phyloP scores from a whole-genome alignment of 2,888 invertebrate genomes.

The Apocheima hispidaria region DNA sequence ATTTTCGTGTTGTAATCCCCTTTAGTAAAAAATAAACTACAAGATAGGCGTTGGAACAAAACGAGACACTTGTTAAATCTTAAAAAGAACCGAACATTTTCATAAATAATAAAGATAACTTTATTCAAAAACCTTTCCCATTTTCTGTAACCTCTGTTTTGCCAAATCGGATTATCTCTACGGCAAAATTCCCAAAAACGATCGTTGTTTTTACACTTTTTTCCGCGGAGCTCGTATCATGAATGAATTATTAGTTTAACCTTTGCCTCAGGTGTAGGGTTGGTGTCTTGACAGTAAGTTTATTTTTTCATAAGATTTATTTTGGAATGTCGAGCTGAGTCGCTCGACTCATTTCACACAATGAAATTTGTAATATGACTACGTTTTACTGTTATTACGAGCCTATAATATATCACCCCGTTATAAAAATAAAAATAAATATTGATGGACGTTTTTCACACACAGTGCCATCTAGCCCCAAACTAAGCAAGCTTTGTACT shows the following conservation, averaged over 20 bases:
- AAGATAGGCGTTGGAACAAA: neutral
- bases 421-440: too few species aligned
- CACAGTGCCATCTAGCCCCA: too few species aligned
- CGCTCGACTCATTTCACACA: too few species aligned
- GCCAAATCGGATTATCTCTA: conserved; percentile 32
- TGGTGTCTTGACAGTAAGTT: conserved; percentile 3
- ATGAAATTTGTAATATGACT: too few species aligned
- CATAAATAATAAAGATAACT: neutral
- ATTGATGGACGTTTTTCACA: too few species aligned
- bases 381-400: too few species aligned
- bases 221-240: conserved; percentile 22
- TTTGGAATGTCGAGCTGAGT: too few species aligned
- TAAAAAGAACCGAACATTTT: neutral
- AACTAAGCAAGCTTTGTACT: too few species aligned
- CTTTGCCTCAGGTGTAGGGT: conserved; percentile 25
- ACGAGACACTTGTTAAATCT: neutral
- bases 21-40: too few species aligned
- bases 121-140: conserved; percentile 7
- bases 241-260: conserved; percentile 33
- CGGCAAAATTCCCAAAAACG: conserved; percentile 20
- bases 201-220: conserved; percentile 29
- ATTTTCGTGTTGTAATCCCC: too few species aligned
- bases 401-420: too few species aligned
- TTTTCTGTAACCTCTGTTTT: conserved; percentile 28
- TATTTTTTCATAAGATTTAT: conserved; percentile 25